A percentile compares a stretch with the other conserved stretches of the same genome.
Conservation (phyloP, 2,888 invertebrate species). For the Ceriagrion tenellum region DNA sequence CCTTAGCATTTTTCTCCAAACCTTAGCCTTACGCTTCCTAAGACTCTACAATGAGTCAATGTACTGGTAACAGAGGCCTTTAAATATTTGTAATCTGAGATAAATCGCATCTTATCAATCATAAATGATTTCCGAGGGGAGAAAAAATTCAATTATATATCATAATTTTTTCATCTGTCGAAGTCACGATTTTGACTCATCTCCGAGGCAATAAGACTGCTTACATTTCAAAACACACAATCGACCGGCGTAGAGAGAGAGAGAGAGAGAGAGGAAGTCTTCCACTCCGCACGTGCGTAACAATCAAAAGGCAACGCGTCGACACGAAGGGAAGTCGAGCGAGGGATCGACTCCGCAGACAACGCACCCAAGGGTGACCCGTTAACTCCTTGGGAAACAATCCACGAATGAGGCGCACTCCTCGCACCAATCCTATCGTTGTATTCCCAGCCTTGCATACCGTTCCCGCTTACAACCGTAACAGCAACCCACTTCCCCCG, state of each 20-base stretch:
- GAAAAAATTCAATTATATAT: no score
- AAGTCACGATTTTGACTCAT: no score
- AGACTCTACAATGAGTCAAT: no score
- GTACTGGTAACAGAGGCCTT: no score
- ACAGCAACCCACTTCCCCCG: neutral
- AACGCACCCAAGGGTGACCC: neutral
- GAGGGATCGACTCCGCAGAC: neutral
- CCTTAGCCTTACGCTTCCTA: no score
- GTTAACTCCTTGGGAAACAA: neutral
- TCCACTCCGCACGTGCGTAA: neutral
- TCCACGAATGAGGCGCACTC: neutral
- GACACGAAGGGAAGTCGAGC: neutral
- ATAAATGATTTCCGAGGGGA: no score
- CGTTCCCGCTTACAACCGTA: neutral
- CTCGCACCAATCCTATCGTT: neutral
- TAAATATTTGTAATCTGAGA: no score
- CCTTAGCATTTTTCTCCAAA: no score
- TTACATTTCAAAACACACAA: neutral
- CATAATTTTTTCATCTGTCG: no score
- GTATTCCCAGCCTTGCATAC: neutral
- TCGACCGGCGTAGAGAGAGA: neutral
- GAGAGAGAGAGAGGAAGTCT: neutral
- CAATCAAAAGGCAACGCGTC: neutral
- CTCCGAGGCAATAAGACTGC: no score
- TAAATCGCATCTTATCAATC: no score